phyloP scores from a whole-genome alignment of 2,888 invertebrate species.

The Esperia sulphurella region DNA sequence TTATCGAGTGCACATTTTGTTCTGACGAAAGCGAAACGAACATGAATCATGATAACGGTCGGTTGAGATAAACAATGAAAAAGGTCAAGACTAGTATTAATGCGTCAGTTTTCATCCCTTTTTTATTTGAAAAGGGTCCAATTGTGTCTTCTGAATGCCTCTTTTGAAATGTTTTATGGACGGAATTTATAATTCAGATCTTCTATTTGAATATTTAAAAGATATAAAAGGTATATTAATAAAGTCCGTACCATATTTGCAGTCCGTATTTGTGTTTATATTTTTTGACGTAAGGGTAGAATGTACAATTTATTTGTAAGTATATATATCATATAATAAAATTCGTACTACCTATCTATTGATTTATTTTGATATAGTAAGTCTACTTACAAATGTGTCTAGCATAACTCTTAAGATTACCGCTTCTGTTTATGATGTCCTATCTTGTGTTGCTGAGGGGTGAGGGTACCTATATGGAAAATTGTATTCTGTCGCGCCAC shows the following conservation, averaged over 20 bases:
- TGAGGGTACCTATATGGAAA: no score
- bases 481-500: no score
- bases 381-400: no score
- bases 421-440: no score
- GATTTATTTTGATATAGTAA: no score
- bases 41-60: constrained; percentile 56
- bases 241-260: neutral
- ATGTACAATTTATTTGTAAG: neutral
- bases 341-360: no score
- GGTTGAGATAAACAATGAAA: constrained; percentile 40
- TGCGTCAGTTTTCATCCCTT: constrained; percentile 10
- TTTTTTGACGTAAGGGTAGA: neutral
- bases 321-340: no score
- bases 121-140: constrained; percentile 7
- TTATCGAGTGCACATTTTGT: constrained; percentile 58
- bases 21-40: constrained; percentile 39
- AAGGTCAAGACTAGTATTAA: constrained; percentile 32
- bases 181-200: constrained; percentile 4
- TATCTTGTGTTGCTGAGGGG: no score
- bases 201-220: constrained; percentile 2
- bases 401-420: no score
- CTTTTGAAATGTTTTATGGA: constrained; percentile 6
- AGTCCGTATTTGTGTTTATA: no score
- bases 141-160: constrained; percentile 4
- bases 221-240: neutral